phyloP scores from a whole-genome alignment of 2,888 invertebrate species.

The Phalera bucephala region DNA sequence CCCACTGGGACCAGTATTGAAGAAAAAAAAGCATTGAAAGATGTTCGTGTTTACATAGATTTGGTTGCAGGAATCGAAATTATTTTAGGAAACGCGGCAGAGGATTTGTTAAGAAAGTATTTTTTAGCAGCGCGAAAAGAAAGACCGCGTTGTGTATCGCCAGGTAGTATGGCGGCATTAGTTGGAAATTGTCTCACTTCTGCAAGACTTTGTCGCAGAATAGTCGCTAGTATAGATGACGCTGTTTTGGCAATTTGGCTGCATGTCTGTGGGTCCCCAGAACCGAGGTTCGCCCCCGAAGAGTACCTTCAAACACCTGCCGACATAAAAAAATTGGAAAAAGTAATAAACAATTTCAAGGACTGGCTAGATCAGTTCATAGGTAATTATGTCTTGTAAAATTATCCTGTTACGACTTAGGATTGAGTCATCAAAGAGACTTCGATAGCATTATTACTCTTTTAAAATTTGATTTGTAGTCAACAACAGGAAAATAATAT shows the following conservation, averaged over 20 bases:
- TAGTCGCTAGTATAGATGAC: conserved; percentile 55
- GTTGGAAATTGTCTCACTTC: conserved; percentile 55
- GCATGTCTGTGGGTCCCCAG: conserved; percentile 62
- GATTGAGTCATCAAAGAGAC: no score
- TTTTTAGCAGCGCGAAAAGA: conserved; percentile 67
- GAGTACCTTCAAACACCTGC: conserved; percentile 66
- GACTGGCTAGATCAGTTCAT: conserved; percentile 66
- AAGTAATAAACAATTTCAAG: conserved; percentile 58
- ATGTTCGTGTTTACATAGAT: conserved; percentile 55
- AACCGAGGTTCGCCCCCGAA: conserved; percentile 66
- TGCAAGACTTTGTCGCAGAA: conserved; percentile 63
- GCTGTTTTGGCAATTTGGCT: conserved; percentile 74
- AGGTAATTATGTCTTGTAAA: conserved; percentile 27
- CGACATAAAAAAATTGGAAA: conserved; percentile 53
- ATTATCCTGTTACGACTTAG: conserved; percentile 16
- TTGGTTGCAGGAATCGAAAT: conserved; percentile 58
- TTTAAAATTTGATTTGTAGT: no score
- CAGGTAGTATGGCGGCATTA: conserved; percentile 58
- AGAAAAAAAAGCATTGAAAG: conserved; percentile 48
- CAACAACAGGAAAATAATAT: neutral
- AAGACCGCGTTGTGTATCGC: conserved; percentile 50
- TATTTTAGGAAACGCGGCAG: conserved; percentile 44
- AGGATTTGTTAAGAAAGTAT: conserved; percentile 56
- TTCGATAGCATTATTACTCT: no score
- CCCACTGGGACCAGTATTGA: conserved; percentile 37